Percentiles rank a stretch among this genome's conserved stretches.
Conservation (phyloP, 2,797 vertebrate genomes). For the Mycteria americana region DNA sequence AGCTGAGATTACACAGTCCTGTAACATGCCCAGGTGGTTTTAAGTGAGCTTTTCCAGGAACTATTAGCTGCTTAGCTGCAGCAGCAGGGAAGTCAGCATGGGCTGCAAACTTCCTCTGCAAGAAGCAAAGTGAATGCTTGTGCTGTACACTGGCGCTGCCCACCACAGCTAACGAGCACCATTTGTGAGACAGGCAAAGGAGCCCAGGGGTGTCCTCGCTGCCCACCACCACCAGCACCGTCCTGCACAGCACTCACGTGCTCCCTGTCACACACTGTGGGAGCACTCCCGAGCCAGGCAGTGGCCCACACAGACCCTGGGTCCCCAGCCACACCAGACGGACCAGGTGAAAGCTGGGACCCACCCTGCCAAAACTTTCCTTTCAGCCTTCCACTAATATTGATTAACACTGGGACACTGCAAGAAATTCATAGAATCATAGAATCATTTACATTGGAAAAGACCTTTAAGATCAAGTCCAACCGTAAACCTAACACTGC, state of each 20-base stretch:
- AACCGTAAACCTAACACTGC: no score
- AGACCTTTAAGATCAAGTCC: no score
- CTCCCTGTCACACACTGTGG: fast-evolving
- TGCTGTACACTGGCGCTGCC: fast-evolving
- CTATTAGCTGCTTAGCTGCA: not conserved
- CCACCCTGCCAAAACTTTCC: not conserved
- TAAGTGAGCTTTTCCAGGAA: not conserved
- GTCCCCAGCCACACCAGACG: fast-evolving
- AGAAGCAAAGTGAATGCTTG: not conserved
- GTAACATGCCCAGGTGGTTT: not conserved
- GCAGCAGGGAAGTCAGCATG: not conserved
- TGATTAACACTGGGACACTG: not conserved
- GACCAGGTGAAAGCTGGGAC: not conserved
- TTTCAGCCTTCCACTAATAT: not conserved
- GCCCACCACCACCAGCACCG: not conserved
- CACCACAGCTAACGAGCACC: fast-evolving
- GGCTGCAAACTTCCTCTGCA: not conserved
- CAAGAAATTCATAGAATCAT: not conserved
- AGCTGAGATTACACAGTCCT: not conserved
- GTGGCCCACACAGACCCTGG: fast-evolving
- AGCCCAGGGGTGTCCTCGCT: not conserved
- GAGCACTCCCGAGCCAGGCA: fast-evolving
- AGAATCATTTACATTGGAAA: no score
- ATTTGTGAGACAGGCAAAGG: not conserved
- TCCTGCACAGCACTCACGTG: fast-evolving